phyloP scores from a whole-genome alignment of 37 sponge, comb jelly and placozoan species.

The Tethya wilhelma region DNA sequence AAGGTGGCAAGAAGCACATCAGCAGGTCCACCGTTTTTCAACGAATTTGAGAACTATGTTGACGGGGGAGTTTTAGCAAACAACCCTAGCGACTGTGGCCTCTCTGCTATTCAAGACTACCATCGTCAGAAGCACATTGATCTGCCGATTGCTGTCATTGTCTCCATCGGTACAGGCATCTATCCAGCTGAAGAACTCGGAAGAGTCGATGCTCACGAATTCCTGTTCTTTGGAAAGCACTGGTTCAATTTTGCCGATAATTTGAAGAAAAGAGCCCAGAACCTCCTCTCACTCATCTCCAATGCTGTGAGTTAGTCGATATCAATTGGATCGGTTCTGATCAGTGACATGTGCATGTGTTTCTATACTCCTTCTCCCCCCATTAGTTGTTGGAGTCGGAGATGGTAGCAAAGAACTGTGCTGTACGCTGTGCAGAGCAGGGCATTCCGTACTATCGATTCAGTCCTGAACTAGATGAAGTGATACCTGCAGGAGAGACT shows the following conservation, averaged over 20 bases:
- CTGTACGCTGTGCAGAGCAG: constrained; percentile 26
- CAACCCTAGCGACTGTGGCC: constrained; percentile 67
- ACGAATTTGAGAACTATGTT: constrained; percentile 58
- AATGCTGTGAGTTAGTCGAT: constrained; percentile 40
- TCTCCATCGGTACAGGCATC: constrained; percentile 51
- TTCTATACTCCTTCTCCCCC: no score
- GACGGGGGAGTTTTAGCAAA: constrained; percentile 70
- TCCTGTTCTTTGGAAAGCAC: constrained; percentile 61
- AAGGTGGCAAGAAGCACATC: constrained; percentile 52
- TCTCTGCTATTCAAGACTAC: constrained; percentile 67
- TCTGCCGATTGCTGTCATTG: constrained; percentile 44
- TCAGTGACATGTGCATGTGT: no score
- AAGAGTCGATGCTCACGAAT: constrained; percentile 53
- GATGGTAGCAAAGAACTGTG: constrained; percentile 38
- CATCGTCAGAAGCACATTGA: constrained; percentile 25
- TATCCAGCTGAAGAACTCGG: constrained; percentile 53
- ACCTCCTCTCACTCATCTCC: constrained; percentile 30
- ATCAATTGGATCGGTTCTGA: no score
- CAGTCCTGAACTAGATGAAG: constrained; percentile 36
- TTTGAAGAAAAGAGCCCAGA: constrained; percentile 13
- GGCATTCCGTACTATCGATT: constrained; percentile 59
- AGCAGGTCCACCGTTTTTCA: constrained; percentile 61
- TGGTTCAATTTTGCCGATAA: constrained; percentile 26
- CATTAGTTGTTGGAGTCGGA: constrained; percentile 49
- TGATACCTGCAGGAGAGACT: constrained; percentile 41